Evolutionary conservation across 2,797 vertebrate genomes (phyloP).

Genomic region (Chaunax sp.): DNA sequence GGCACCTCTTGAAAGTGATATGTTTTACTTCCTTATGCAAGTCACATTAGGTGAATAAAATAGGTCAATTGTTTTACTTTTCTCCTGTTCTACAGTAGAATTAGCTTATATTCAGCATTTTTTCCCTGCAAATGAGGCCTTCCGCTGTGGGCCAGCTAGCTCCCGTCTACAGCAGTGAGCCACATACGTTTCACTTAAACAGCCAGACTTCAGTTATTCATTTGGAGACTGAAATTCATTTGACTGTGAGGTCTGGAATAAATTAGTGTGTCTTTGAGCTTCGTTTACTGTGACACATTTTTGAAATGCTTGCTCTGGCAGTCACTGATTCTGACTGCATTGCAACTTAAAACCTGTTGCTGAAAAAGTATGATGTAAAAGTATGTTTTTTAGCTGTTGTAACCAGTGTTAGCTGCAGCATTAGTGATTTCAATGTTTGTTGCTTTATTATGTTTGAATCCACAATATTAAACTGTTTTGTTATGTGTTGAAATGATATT

Average conservation of each 20-base stretch:
- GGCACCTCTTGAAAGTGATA: background rate
- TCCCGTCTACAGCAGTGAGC: too few species aligned
- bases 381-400: background rate
- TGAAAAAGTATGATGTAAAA: background rate
- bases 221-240: background rate
- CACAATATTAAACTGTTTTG: too few species aligned
- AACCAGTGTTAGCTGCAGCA: background rate
- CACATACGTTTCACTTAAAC: background rate
- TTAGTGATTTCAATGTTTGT: background rate
- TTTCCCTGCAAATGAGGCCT: too few species aligned
- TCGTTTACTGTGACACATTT: background rate
- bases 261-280: background rate
- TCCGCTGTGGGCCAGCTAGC: too few species aligned
- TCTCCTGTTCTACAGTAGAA: too few species aligned
- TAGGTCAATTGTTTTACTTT: too few species aligned
- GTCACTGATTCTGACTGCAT: background rate
- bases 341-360: background rate
- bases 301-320: background rate
- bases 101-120: too few species aligned
- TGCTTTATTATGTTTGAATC: too few species aligned
- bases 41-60: too few species aligned
- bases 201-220: background rate
- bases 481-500: too few species aligned
- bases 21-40: background rate
- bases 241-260: background rate